phyloP scores from a whole-genome alignment of 2,888 invertebrate species.

The Drosophila anomalata region DNA sequence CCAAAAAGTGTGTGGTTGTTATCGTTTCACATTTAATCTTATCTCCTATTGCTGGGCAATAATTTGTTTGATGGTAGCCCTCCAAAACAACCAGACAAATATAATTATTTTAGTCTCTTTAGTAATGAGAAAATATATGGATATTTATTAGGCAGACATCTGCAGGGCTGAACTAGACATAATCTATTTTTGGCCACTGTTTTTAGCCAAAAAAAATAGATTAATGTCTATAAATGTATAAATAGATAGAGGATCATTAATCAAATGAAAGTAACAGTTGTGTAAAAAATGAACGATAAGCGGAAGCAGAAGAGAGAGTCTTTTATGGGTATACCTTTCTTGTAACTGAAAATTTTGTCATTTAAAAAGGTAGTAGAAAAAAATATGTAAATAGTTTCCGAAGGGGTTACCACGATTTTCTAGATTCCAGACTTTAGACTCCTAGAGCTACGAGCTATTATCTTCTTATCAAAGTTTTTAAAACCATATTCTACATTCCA shows the following conservation, averaged over 20 bases:
- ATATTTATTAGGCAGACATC: slow-evolving; percentile 17
- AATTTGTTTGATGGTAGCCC: slow-evolving; percentile 39
- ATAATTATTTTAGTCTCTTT: slow-evolving; percentile 22
- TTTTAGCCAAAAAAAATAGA: neutral
- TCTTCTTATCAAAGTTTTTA: slow-evolving; percentile 4
- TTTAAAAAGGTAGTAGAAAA: neutral
- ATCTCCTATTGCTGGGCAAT: slow-evolving; percentile 47
- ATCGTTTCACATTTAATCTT: slow-evolving; percentile 64
- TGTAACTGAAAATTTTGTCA: neutral
- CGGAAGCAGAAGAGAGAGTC: slow-evolving; percentile 1
- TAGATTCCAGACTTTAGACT: neutral
- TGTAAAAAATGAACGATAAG: neutral
- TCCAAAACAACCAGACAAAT: slow-evolving; percentile 12
- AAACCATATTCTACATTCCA: neutral
- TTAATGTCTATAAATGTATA: slow-evolving; percentile 20
- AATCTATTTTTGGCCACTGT: slow-evolving; percentile 18
- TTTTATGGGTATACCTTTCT: neutral
- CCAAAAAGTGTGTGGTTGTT: slow-evolving; percentile 28
- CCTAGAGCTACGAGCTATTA: neutral
- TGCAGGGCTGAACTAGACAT: slow-evolving; percentile 16
- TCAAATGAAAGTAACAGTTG: slow-evolving; percentile 24
- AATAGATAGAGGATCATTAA: slow-evolving; percentile 27
- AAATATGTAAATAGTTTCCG: too few species aligned
- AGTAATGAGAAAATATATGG: slow-evolving; percentile 10
- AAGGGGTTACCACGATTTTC: neutral